phyloP scores from a whole-genome alignment of 2,113 vertebrate species.

The Bubo scandiacus region DNA sequence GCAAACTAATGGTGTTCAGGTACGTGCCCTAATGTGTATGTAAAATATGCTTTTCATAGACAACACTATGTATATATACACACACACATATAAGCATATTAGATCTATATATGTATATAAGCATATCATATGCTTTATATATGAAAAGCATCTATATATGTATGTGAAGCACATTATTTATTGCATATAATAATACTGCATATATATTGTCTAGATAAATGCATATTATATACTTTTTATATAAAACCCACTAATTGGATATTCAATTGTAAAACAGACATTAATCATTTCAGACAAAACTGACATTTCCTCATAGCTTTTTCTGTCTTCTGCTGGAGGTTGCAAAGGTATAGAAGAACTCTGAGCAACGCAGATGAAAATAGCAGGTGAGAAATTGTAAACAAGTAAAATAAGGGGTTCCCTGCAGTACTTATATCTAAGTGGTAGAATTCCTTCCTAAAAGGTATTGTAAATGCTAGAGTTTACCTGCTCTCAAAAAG shows the following conservation, averaged over 20 bases:
- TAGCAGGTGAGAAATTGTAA: background rate
- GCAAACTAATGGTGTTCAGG: background rate
- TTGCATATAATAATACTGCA: no score
- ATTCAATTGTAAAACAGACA: background rate
- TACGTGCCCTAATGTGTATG: background rate
- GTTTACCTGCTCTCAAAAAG: background rate
- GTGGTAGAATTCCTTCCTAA: background rate
- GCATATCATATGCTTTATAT: background rate
- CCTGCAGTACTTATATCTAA: background rate
- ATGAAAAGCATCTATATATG: background rate
- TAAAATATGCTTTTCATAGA: background rate
- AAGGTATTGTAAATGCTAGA: background rate
- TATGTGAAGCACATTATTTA: no score
- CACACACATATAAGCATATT: background rate
- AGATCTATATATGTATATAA: background rate
- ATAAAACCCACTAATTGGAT: background rate
- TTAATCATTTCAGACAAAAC: background rate
- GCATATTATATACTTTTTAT: background rate
- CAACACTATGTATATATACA: background rate
- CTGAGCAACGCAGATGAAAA: background rate
- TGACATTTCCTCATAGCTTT: background rate
- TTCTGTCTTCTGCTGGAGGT: background rate
- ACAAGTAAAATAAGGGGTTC: background rate
- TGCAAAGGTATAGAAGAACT: background rate
- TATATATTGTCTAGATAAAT: background rate